These are phyloP conservation scores for Coptodon bakossiorum DNA, from an alignment of 2,113 vertebrate species.

Conservation along the genomic window DNA sequence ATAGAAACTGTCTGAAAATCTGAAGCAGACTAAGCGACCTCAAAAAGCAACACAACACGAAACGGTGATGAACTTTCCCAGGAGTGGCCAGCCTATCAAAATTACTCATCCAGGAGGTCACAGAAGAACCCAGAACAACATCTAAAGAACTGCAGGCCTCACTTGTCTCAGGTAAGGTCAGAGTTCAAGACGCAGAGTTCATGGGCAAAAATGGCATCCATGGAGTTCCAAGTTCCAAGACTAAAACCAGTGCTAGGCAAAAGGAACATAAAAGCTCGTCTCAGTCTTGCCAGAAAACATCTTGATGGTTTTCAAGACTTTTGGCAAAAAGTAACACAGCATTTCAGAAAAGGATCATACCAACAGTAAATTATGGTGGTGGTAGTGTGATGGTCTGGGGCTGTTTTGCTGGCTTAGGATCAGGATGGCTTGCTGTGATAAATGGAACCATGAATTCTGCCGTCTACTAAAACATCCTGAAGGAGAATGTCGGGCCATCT, in stretches of 20 bases:
- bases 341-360: neutral
- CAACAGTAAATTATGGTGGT: neutral
- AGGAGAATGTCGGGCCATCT: neutral
- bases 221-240: neutral
- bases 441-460: neutral
- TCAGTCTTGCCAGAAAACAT: neutral
- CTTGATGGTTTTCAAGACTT: neutral
- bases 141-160: neutral
- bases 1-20: neutral
- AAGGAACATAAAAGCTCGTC: neutral
- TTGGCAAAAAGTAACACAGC: neutral
- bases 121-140: neutral
- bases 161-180: neutral
- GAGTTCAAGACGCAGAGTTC: neutral
- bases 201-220: neutral
- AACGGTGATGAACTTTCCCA: neutral
- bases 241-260: neutral
- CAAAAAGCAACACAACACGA: neutral
- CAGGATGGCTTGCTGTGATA: neutral
- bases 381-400: neutral
- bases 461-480: neutral
- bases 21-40: neutral
- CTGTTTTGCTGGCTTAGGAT: neutral
- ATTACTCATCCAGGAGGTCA: neutral
- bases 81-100: neutral